These are phyloP conservation scores for Tachypleus tridentatus DNA, from an alignment of 1,140 invertebrate genomes.

Conservation along the genomic window DNA sequence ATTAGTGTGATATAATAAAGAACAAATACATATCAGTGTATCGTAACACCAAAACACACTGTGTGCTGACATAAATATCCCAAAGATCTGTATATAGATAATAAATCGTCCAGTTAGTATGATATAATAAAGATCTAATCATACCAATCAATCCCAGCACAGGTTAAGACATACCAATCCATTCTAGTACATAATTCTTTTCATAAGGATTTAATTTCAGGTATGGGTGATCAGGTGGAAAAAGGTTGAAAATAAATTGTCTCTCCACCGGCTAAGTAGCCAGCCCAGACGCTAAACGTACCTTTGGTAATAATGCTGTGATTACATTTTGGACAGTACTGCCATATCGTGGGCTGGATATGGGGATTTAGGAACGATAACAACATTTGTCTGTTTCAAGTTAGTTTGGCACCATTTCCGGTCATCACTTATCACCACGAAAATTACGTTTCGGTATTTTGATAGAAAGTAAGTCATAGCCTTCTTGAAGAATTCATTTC, in stretches of 20 bases:
- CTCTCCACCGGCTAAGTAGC: constrained; percentile 28
- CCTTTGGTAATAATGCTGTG: constrained; percentile 32
- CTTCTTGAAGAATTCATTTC: no score
- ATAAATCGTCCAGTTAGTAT: no score
- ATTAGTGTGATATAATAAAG: no score
- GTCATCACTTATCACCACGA: constrained; percentile 44
- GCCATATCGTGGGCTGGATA: constrained; percentile 29
- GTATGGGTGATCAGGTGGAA: constrained; percentile 1
- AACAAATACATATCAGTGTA: no score
- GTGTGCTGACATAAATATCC: no score
- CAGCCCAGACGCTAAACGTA: constrained; percentile 34
- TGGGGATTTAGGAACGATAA: constrained; percentile 2
- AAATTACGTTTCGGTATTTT: no score
- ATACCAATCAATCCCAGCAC: no score
- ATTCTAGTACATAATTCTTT: constrained; percentile 14
- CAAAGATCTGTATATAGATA: no score
- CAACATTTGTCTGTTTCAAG: constrained; percentile 26
- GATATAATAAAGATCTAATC: no score
- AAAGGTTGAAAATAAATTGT: constrained; percentile 29
- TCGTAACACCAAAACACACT: no score
- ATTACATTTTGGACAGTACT: constrained; percentile 27
- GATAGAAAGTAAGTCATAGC: no score
- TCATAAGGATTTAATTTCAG: background rate
- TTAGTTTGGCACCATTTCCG: constrained; percentile 41
- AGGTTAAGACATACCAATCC: constrained; percentile 11